Conservation (phyloP, 2,888 invertebrate genomes). For the Cerastis rubricosa region DNA sequence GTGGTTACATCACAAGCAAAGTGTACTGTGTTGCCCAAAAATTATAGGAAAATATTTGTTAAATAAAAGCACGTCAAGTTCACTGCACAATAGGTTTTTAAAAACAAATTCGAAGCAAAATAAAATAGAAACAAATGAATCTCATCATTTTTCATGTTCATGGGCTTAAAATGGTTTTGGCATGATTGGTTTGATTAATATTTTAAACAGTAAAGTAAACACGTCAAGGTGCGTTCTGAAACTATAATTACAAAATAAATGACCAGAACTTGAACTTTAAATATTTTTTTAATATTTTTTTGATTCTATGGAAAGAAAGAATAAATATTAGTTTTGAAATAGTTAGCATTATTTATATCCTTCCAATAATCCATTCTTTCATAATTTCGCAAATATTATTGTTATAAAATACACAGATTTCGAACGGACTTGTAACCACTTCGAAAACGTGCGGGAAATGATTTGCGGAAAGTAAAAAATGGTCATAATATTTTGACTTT, state of each 20-base stretch:
- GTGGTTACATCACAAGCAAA: neutral
- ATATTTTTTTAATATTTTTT: neutral
- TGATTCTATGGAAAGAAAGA: neutral
- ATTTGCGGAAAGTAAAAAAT: neutral
- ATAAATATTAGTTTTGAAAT: neutral
- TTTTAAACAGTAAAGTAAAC: neutral
- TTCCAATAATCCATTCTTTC: no score
- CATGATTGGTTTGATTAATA: neutral
- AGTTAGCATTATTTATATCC: neutral
- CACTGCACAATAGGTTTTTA: neutral
- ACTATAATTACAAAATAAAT: neutral
- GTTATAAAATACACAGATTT: neutral
- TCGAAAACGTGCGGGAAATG: neutral
- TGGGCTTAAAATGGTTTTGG: neutral
- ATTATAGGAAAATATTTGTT: neutral
- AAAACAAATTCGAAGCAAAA: neutral
- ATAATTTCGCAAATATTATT: neutral
- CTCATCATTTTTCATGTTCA: no score
- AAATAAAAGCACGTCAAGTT: neutral
- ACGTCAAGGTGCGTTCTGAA: neutral
- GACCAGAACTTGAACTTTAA: neutral
- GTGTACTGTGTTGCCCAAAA: neutral
- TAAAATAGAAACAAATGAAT: neutral
- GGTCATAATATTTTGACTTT: neutral
- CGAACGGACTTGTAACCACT: neutral